Evolutionary conservation across 2,888 invertebrate species (phyloP).

Genomic region (Polymixis lichenea): DNA sequence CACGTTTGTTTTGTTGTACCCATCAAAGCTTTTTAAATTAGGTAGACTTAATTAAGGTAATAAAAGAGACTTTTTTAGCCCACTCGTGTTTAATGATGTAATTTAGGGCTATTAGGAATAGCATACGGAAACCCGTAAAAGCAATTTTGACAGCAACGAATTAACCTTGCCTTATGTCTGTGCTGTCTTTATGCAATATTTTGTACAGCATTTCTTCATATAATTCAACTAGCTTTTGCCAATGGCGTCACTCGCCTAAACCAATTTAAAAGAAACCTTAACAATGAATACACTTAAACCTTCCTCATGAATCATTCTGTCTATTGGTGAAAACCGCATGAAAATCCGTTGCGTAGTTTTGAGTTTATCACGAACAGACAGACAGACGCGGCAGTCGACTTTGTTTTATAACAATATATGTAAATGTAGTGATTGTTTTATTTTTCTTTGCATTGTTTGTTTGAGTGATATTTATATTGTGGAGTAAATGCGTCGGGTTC

Average conservation of each 20-base stretch:
- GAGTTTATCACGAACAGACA: no score
- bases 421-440: not conserved
- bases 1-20: not conserved
- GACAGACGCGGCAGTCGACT: no score
- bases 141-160: not conserved
- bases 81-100: constrained; percentile 4
- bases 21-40: constrained; percentile 8
- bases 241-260: no score
- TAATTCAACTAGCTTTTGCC: not conserved
- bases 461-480: not conserved
- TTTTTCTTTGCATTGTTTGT: not conserved
- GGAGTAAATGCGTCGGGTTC: not conserved
- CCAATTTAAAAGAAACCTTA: no score
- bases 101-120: not conserved
- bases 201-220: not conserved
- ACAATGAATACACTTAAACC: no score
- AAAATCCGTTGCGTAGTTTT: no score
- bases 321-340: no score
- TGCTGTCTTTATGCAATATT: no score
- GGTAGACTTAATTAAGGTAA: constrained; percentile 29
- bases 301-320: no score
- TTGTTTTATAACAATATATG: no score
- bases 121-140: constrained; percentile 6
- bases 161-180: not conserved
- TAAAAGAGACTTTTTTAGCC: not conserved